A percentile compares a stretch with the other conserved stretches of the same genome.
These are phyloP conservation scores for Typhlichthys subterraneus DNA, from an alignment of 2,797 vertebrate genomes.

Conservation along the genomic window DNA sequence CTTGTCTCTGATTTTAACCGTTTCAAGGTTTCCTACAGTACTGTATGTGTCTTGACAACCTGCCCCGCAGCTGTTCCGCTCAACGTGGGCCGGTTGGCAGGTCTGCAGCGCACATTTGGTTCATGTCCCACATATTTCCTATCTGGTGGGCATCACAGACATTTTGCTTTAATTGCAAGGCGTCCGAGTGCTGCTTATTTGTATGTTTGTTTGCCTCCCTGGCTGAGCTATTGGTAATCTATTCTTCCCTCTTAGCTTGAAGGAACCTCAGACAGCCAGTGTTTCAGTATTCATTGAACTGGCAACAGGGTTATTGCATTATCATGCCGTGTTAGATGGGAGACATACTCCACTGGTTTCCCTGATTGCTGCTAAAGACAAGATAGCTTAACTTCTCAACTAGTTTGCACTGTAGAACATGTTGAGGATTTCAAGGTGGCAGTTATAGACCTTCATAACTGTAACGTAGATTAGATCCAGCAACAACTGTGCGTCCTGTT, in stretches of 20 bases:
- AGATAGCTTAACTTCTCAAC: conserved; percentile 59
- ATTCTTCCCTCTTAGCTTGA: conserved; percentile 73
- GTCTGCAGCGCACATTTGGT: conserved; percentile 86
- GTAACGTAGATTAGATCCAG: too few relatives aligned
- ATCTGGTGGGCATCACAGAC: conserved; percentile 85
- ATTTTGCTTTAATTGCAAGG: conserved; percentile 86
- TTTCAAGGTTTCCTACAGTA: conserved; percentile 60
- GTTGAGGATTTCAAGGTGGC: conserved; percentile 23
- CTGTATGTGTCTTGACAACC: conserved; percentile 62
- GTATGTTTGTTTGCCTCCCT: conserved; percentile 75
- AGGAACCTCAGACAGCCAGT: conserved; percentile 70
- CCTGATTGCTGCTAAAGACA: conserved; percentile 67
- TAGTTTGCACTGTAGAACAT: conserved; percentile 43
- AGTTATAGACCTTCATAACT: too few relatives aligned
- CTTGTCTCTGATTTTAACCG: conserved; percentile 6
- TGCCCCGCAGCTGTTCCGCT: conserved; percentile 81
- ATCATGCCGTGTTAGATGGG: conserved; percentile 73
- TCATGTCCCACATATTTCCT: conserved; percentile 84
- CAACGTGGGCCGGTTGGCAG: conserved; percentile 82
- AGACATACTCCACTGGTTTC: conserved; percentile 68
- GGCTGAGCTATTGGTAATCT: conserved; percentile 80
- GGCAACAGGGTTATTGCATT: conserved; percentile 69
- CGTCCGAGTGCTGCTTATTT: conserved; percentile 77
- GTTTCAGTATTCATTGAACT: conserved; percentile 76
- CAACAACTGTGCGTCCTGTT: too few relatives aligned